phyloP scores from a whole-genome alignment of 2,113 vertebrate genomes.

The Aegypius monachus region DNA sequence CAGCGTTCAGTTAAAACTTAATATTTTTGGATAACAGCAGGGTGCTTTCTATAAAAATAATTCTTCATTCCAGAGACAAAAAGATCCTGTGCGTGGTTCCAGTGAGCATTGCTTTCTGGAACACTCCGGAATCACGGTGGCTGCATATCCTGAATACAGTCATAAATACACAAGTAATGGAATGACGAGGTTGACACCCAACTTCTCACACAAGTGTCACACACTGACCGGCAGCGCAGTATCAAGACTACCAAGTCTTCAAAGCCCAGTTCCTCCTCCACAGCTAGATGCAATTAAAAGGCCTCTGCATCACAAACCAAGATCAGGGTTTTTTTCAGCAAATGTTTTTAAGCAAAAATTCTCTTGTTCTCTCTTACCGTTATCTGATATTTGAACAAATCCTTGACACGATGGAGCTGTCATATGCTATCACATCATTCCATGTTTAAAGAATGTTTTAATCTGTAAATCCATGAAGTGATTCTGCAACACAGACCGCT shows the following conservation, averaged over 20 bases:
- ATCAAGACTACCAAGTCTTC: neutral
- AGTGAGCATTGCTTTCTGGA: neutral
- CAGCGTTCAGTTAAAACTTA: neutral
- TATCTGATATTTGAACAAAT: neutral
- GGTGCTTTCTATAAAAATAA: neutral
- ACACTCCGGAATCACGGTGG: neutral
- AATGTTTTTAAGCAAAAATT: neutral
- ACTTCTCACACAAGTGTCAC: neutral
- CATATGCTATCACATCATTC: neutral
- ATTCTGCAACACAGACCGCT: neutral
- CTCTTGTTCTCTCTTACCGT: neutral
- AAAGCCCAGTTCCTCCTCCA: neutral
- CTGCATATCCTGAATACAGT: neutral
- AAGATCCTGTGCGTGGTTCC: neutral
- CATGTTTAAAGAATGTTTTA: neutral
- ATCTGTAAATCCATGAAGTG: neutral
- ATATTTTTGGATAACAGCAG: neutral
- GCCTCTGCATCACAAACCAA: neutral
- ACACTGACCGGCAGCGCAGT: accelerated
- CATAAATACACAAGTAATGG: neutral
- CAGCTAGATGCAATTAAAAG: neutral
- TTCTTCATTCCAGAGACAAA: neutral
- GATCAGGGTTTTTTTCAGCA: neutral
- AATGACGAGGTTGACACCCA: neutral
- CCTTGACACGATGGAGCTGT: neutral